Evolutionary conservation across 2,113 vertebrate species (phyloP).

Genomic region (Dascyllus trimaculatus): DNA sequence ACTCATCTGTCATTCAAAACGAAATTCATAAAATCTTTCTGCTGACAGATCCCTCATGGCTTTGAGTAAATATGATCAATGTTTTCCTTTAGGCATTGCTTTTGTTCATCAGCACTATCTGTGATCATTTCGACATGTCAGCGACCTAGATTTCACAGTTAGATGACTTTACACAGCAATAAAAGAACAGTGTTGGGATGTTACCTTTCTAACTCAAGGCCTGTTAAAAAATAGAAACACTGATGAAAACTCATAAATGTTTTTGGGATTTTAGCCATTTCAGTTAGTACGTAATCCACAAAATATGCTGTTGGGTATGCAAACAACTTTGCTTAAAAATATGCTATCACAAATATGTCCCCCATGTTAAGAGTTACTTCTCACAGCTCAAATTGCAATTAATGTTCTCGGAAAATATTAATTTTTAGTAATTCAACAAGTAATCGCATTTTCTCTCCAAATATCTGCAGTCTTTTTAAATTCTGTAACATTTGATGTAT

Average conservation of each 20-base stretch:
- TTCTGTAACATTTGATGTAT: background rate
- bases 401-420: too few species aligned
- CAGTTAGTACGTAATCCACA: background rate
- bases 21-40: too few species aligned
- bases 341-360: too few species aligned
- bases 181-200: conserved; percentile 40
- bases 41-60: conserved; percentile 1
- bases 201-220: background rate
- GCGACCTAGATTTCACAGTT: background rate
- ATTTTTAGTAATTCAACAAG: background rate
- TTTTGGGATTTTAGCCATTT: background rate
- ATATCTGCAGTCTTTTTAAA: background rate
- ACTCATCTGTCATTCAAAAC: conserved; percentile 1
- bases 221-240: background rate
- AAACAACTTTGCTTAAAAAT: background rate
- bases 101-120: conserved; percentile 37
- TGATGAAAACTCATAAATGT: background rate
- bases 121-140: conserved; percentile 14
- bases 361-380: too few species aligned
- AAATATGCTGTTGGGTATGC: background rate
- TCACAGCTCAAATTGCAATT: too few species aligned
- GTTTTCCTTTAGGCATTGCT: background rate
- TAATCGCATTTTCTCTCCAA: background rate
- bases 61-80: background rate
- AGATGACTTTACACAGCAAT: conserved; percentile 27